Evolutionary conservation across 2,888 invertebrate species (phyloP).

Genomic region (Tetramorium bicarinatum): DNA sequence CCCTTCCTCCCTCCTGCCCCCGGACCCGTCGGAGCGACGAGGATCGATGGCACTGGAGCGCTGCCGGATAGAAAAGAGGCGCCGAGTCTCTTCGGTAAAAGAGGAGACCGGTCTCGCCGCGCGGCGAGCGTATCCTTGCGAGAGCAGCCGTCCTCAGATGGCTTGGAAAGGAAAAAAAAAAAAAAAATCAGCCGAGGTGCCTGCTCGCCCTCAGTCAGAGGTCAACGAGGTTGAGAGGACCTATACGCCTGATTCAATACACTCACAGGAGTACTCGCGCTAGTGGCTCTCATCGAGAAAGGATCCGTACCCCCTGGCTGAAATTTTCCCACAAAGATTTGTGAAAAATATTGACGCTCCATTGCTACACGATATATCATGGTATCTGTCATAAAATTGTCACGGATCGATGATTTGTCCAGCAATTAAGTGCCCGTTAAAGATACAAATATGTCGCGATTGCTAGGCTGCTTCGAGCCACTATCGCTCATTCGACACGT

Average conservation of each 20-base stretch:
- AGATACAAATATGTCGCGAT: background rate
- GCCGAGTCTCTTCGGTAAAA: conserved; percentile 60
- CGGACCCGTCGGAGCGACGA: conserved; percentile 53
- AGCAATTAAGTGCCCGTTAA: background rate
- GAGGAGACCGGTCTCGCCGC: conserved; percentile 71
- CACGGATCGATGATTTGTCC: background rate
- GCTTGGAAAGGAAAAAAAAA: conserved; percentile 72
- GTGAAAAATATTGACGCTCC: background rate
- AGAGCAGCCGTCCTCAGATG: conserved; percentile 61
- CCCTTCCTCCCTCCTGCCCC: conserved; percentile 51
- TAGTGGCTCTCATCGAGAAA: conserved; percentile 65
- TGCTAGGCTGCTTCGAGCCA: background rate
- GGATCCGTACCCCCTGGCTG: background rate
- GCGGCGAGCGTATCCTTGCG: conserved; percentile 66
- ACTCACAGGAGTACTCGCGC: conserved; percentile 8
- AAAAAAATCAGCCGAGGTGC: conserved; percentile 66
- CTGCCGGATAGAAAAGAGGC: conserved; percentile 57
- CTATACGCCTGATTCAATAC: conserved; percentile 62
- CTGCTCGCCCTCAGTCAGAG: conserved; percentile 70
- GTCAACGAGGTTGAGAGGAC: conserved; percentile 74
- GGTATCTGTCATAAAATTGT: background rate
- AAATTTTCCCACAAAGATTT: background rate
- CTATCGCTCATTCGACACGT: background rate
- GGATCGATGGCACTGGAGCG: conserved; percentile 43
- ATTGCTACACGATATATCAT: background rate